phyloP scores from a whole-genome alignment of 2,888 invertebrate species.

The Melangyna quadrimaculata region DNA sequence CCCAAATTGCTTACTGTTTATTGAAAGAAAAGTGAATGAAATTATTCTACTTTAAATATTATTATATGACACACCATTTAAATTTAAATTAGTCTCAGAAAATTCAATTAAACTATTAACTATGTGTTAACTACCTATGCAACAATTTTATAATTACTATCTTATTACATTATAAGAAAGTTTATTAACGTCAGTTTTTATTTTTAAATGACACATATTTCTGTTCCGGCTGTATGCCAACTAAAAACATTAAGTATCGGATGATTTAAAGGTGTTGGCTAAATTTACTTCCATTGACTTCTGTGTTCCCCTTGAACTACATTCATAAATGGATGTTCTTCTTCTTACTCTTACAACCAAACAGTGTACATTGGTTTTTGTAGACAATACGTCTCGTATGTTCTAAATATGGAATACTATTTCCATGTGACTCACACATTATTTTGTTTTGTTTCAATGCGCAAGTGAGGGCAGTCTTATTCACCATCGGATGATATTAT shows the following conservation, averaged over 20 bases:
- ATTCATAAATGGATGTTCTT: neutral
- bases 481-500: constrained; percentile 24
- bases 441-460: constrained; percentile 13
- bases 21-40: too few relatives aligned
- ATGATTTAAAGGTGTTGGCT: constrained; percentile 4
- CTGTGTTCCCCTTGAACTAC: neutral
- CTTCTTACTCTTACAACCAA: neutral
- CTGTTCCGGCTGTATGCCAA: too few relatives aligned
- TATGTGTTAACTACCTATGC: too few relatives aligned
- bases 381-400: constrained; percentile 5
- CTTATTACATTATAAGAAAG: too few relatives aligned
- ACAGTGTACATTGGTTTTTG: neutral
- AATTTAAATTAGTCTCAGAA: too few relatives aligned
- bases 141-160: too few relatives aligned
- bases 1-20: too few relatives aligned
- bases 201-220: too few relatives aligned
- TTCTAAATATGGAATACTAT: neutral
- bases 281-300: neutral
- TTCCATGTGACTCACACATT: constrained; percentile 7
- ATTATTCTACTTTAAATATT: too few relatives aligned
- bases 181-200: too few relatives aligned
- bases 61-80: too few relatives aligned
- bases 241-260: neutral
- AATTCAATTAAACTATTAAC: too few relatives aligned
- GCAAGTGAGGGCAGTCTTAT: constrained; percentile 32